These are phyloP conservation scores for Drosophila sturtevanti DNA, from an alignment of 1,140 invertebrate species.

Conservation along the genomic window DNA sequence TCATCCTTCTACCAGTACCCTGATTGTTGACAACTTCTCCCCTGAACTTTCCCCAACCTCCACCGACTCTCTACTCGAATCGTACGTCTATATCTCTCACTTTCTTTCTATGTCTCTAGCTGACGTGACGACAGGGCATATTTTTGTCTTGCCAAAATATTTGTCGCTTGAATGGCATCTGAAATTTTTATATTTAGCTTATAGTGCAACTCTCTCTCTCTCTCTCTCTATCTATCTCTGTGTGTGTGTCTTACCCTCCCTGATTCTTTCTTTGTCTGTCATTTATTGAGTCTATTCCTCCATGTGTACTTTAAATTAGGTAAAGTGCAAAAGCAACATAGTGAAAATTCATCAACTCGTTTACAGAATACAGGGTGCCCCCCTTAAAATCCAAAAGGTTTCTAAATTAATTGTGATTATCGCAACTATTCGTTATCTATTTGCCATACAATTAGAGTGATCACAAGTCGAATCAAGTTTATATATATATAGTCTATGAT, in stretches of 20 bases:
- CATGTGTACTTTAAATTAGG: not conserved
- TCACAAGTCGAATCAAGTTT: no score
- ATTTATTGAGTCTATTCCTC: not conserved
- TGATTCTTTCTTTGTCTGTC: not conserved
- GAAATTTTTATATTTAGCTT: constrained; percentile 64
- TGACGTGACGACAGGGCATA: constrained; percentile 23
- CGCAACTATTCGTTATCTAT: no score
- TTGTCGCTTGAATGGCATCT: constrained; percentile 65
- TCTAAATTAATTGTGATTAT: no score
- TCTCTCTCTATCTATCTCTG: constrained; percentile 7
- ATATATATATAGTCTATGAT: no score
- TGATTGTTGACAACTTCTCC: constrained; percentile 48
- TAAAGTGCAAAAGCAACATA: not conserved
- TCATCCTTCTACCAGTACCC: not conserved
- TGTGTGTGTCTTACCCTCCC: no score
- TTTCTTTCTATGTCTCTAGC: constrained; percentile 15
- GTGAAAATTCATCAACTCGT: not conserved
- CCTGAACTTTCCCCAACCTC: not conserved
- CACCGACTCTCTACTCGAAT: not conserved
- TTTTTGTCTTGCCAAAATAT: constrained; percentile 72
- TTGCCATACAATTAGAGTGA: no score
- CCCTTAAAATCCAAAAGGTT: not conserved
- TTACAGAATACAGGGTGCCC: not conserved
- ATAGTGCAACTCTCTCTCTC: constrained; percentile 32
- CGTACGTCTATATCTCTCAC: constrained; percentile 29